Evolutionary conservation across 2,888 invertebrate genomes (phyloP), one percentile per base, ranked within the genome.

Genomic region (Plebejus melissa): DNA sequence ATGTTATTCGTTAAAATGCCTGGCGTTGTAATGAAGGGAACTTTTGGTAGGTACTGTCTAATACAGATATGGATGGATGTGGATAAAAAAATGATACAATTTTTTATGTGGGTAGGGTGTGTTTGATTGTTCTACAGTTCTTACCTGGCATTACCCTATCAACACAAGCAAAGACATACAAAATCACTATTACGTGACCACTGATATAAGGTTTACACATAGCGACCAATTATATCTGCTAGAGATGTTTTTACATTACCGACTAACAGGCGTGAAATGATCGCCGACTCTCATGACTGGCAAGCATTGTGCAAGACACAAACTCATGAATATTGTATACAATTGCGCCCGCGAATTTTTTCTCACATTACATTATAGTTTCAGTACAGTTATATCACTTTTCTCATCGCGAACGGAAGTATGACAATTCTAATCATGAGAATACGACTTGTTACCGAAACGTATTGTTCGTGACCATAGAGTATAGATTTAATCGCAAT

Each of bases 371-470:
- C 28, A 22, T 72, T 54, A 50, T 50, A 50, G 32, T 86, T 86
- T 86, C 83, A 83, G 85, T 88, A 89, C 89, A 90, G 90, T 90
- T 85, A 87, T 84, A 81, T 82, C 79, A 82, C 28, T 84, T 87
- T 90, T 91, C 89, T 86, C 89, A 88, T 84, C 82, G 86, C 85
- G 83, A 83, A 83, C 83, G 85, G 86, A 87, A 88, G 86, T 86
- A 84, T 80, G 82, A 69, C 77, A 74, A 57, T 74, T 76, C 74
- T 57, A 70, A 74, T 76, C 75, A 81, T 80, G 77, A 71, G 71
- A 76, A 58, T 41, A 41, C 38, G 74, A 36, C 54, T 76, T 41
- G 69, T 76, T 77, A 75, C 57, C 50, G 65, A 76, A 77, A 79
- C 76, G 69, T 69, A 72, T 76, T 69, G 74, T 74, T 76, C 77